phyloP scores from a whole-genome alignment of 2,888 invertebrate species.

The Anticlea derivata region DNA sequence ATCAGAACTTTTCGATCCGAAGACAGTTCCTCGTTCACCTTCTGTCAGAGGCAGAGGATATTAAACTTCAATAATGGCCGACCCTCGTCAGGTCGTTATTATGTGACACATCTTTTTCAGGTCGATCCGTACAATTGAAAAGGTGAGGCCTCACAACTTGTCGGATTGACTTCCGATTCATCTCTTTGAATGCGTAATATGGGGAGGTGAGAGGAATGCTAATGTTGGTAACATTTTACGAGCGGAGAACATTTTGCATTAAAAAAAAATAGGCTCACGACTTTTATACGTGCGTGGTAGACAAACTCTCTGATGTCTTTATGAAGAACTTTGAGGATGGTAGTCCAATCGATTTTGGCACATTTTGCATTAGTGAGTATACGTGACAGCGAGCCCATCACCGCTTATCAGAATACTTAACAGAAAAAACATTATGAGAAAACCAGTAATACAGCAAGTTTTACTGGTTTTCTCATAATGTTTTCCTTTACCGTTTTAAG shows the following conservation, averaged over 20 bases:
- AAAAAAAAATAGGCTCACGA: too few species aligned
- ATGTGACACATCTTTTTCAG: constrained; percentile 49
- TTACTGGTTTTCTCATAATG: too few species aligned
- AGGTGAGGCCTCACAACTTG: constrained; percentile 38
- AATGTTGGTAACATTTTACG: constrained; percentile 14
- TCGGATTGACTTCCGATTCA: constrained; percentile 40
- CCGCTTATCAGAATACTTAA: too few species aligned
- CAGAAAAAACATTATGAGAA: too few species aligned
- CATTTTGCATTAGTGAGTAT: too few species aligned
- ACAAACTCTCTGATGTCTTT: too few species aligned
- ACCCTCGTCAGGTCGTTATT: constrained; percentile 66
- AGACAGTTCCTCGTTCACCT: constrained; percentile 24
- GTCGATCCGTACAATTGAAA: constrained; percentile 42
- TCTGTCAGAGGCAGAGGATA: constrained; percentile 48
- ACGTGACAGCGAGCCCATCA: too few species aligned
- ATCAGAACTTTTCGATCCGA: constrained; percentile 26
- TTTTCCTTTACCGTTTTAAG: too few species aligned
- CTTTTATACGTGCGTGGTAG: too few species aligned
- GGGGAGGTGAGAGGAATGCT: constrained; percentile 23
- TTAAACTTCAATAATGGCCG: constrained; percentile 58
- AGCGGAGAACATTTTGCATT: constrained; percentile 3
- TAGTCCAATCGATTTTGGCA: too few species aligned
- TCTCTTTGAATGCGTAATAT: constrained; percentile 29
- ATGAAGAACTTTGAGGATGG: too few species aligned
- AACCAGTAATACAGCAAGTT: too few species aligned